phyloP scores from a whole-genome alignment of 2,888 invertebrate genomes.

The Gryllus longicercus region DNA sequence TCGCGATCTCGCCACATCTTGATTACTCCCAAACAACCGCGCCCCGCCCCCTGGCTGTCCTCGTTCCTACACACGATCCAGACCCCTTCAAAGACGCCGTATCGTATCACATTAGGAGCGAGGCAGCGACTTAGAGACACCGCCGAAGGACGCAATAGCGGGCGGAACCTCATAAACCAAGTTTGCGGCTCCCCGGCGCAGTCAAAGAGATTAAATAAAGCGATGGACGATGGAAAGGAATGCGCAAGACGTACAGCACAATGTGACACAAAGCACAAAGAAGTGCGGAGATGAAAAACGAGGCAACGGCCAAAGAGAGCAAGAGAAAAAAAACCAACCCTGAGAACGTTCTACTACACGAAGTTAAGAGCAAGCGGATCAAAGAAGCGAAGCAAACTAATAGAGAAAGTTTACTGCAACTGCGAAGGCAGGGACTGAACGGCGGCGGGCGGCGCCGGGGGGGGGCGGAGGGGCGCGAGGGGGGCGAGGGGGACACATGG shows the following conservation, averaged over 20 bases:
- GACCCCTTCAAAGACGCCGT: neutral
- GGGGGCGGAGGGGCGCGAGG: neutral
- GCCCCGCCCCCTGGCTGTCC: neutral
- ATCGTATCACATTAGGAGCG: neutral
- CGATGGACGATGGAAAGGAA: neutral
- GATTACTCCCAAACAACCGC: too few relatives aligned
- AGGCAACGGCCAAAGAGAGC: neutral
- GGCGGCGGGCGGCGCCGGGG: neutral
- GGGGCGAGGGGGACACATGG: neutral
- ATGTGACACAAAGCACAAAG: neutral
- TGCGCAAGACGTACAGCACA: neutral
- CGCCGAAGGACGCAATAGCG: neutral
- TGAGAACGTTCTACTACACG: neutral
- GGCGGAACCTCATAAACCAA: neutral
- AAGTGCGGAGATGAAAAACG: neutral
- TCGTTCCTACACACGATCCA: neutral
- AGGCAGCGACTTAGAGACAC: neutral
- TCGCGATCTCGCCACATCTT: too few relatives aligned
- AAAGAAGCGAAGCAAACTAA: neutral
- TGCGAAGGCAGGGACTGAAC: neutral
- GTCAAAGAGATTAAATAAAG: conserved; percentile 17
- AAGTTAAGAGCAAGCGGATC: neutral
- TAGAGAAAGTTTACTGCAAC: neutral
- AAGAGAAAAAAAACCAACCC: neutral
- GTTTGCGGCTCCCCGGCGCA: neutral